phyloP scores from a whole-genome alignment of 2,888 invertebrate genomes.

The Hecatera dysodea region DNA sequence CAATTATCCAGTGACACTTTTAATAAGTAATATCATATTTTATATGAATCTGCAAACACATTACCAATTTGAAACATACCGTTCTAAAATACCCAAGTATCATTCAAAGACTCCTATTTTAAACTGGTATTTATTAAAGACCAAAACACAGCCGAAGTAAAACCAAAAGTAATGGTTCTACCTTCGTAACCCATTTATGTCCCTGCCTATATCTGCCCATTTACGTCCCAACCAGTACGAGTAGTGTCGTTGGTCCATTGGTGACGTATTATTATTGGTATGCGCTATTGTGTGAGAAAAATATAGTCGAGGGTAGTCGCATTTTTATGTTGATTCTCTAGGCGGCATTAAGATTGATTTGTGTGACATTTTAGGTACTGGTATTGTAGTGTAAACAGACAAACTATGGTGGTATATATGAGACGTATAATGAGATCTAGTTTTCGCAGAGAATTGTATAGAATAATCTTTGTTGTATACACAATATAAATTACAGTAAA shows the following conservation, averaged over 20 bases:
- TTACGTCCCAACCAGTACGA: slow-evolving; percentile 1
- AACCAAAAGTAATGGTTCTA: slow-evolving; percentile 37
- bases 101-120: background rate
- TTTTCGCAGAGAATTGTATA: background rate
- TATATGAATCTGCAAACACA: too few species aligned
- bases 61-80: background rate
- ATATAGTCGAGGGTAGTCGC: slow-evolving; percentile 57
- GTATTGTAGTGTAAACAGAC: background rate
- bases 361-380: slow-evolving; percentile 33
- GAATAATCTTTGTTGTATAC: background rate
- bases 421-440: background rate
- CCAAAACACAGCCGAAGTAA: slow-evolving; percentile 21
- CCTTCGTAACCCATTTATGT: slow-evolving; percentile 20
- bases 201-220: background rate
- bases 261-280: slow-evolving; percentile 66
- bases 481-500: background rate
- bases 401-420: background rate
- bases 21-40: too few species aligned
- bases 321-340: slow-evolving; percentile 65
- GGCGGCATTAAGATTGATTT: slow-evolving; percentile 51
- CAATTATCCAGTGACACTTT: too few species aligned
- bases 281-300: slow-evolving; percentile 58
- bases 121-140: background rate
- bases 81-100: slow-evolving; percentile 8
- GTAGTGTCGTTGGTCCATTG: slow-evolving; percentile 52